Percentiles rank a stretch among this genome's conserved stretches.
Conservation (phyloP, 2,113 vertebrate genomes). For the Python bivittatus region DNA sequence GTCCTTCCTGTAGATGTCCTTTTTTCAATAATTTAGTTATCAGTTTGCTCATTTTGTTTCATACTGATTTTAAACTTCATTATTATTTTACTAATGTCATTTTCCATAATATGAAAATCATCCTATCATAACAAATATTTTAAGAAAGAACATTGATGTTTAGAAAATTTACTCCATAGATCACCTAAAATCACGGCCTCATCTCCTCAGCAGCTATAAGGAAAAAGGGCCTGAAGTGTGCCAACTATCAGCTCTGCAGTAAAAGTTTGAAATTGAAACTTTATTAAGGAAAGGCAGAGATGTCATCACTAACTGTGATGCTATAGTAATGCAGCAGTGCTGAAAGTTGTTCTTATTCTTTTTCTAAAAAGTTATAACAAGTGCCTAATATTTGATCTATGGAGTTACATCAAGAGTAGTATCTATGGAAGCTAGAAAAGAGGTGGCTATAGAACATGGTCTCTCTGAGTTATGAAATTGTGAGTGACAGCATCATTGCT, state of each 20-base stretch:
- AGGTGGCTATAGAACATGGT: neutral
- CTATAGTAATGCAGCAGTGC: no score
- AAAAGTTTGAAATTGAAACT: neutral
- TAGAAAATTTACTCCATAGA: neutral
- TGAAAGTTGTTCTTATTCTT: neutral
- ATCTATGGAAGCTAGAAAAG: neutral
- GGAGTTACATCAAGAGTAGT: neutral
- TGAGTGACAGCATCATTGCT: neutral
- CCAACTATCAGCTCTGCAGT: neutral
- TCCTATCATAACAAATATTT: neutral
- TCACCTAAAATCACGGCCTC: neutral
- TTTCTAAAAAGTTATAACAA: neutral
- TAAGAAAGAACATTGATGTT: neutral
- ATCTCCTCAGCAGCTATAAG: neutral
- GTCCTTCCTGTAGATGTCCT: neutral
- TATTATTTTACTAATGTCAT: neutral
- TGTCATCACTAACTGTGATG: neutral
- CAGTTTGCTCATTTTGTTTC: neutral
- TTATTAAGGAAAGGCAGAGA: neutral
- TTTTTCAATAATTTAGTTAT: neutral
- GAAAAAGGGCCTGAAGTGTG: neutral
- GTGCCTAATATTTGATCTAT: neutral
- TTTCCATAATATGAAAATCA: neutral
- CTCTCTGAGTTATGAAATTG: neutral
- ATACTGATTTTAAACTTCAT: neutral